Base-by-base conservation (phyloP, 1,140 invertebrate genomes). In the Drepana arcuata region DNA sequence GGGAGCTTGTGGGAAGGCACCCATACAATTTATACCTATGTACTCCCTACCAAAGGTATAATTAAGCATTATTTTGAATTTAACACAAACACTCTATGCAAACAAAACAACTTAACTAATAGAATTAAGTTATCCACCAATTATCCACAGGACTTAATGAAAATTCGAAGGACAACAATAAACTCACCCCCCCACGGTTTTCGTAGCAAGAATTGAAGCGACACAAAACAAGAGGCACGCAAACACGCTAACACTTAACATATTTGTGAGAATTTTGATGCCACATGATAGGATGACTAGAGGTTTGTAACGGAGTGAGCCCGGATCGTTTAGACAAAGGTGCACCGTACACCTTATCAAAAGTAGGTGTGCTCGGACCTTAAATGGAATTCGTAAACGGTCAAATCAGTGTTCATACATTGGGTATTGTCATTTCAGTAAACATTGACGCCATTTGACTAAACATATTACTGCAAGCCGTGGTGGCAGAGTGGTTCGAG, bases 321-420 rank as follows among this genome's bases (percentile, higher is more conserved):
- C 24, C 6, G 10, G n/a, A n/a, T 50, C 18, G 45, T 34, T 27
- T 56, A 66, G 54, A 63, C 60, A 61, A 71, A 60, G 57, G 57
- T 58, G 51, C 38, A 48, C 48, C 36, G 48, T 58, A 65, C 55
- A 48, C 31, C 44, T 69, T 73, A 79, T 78, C 75, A 28, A 13
- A 25, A 41, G 52, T 44, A 51, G 61, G 72, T 63, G 66, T 55
- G 70, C 52, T 67, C 36, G 34, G 14, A 31, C 69, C 62, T 44
- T 68, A 75, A 62, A 72, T 61, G 73, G 73, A 51, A 39, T 54
- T 44, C 42, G 50, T 43, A 65, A 73, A 78, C 69, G 38, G 13
- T 51, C 54, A 65, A 70, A 74, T 69, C 71, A 63, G 59, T 67
- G 62, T 64, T 58, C 60, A 71, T 49, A 74, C 58, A 68, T 53